A percentile compares a stretch with the other conserved stretches of the same genome.
Evolutionary conservation across 2,797 vertebrate species (phyloP).

Genomic region (Danio kyathit): DNA sequence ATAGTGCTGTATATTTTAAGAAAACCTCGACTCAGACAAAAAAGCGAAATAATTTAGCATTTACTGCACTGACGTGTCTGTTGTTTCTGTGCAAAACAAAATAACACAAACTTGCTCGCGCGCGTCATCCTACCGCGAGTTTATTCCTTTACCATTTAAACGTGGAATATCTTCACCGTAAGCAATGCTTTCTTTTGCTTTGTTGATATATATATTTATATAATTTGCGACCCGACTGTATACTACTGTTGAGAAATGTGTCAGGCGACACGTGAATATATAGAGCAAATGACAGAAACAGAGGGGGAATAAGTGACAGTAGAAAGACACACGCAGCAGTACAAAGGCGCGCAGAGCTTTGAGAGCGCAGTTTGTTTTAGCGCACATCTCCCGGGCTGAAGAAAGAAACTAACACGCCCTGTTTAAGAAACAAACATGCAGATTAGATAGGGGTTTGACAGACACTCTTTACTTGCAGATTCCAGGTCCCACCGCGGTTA

Average conservation of each 20-base stretch:
- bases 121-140: constrained; percentile 55
- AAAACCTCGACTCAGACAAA: constrained; percentile 44
- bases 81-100: constrained; percentile 45
- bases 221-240: constrained; percentile 81
- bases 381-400: constrained; percentile 80
- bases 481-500: constrained; percentile 75
- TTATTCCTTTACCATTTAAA: constrained; percentile 64
- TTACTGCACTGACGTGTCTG: constrained; percentile 55
- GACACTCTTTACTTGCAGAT: constrained; percentile 66
- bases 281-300: constrained; percentile 80
- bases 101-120: constrained; percentile 40
- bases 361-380: constrained; percentile 85
- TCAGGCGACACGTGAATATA: constrained; percentile 79
- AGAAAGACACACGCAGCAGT: constrained; percentile 84
- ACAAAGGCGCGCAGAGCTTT: constrained; percentile 82
- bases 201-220: constrained; percentile 74
- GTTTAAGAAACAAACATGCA: constrained; percentile 88
- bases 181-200: constrained; percentile 57
- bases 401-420: constrained; percentile 79
- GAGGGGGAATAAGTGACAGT: constrained; percentile 86
- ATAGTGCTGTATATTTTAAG: constrained; percentile 49
- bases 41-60: constrained; percentile 54
- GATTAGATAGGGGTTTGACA: constrained; percentile 81
- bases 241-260: constrained; percentile 75
- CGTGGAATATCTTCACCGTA: constrained; percentile 57